Evolutionary conservation across 2,113 vertebrate species (phyloP).

Genomic region (Antidorcas marsupialis): DNA sequence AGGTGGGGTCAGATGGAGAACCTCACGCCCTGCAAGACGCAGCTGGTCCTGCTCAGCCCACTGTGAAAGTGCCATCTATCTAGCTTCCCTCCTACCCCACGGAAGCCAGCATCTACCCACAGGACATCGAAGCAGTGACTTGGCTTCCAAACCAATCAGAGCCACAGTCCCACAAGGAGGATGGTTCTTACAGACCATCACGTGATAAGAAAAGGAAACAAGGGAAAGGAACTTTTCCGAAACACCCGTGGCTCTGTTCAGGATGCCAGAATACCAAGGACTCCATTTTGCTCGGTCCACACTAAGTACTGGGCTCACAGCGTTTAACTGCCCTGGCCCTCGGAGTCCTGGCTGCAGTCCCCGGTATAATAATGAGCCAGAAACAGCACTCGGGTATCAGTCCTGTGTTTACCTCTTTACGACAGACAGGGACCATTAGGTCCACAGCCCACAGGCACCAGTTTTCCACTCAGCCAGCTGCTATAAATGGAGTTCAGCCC

Average conservation of each 20-base stretch:
- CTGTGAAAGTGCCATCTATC: too few species aligned
- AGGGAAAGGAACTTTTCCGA: background rate
- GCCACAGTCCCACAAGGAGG: background rate
- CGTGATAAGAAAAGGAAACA: background rate
- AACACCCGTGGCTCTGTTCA: background rate
- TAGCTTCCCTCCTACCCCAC: background rate
- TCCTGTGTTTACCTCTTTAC: background rate
- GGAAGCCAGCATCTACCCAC: background rate
- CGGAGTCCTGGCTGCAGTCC: background rate
- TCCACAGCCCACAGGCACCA: background rate
- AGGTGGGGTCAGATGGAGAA: background rate
- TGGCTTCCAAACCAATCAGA: background rate
- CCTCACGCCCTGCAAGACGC: background rate
- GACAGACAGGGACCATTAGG: background rate
- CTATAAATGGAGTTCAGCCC: background rate
- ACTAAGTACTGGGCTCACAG: too few species aligned
- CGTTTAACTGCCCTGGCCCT: background rate
- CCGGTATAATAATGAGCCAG: background rate
- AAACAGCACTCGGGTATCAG: rapidly evolving
- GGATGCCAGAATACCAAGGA: background rate
- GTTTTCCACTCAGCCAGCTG: background rate
- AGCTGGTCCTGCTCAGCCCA: background rate
- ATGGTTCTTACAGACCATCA: background rate
- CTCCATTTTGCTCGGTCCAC: background rate
- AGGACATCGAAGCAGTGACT: rapidly evolving